phyloP scores from a whole-genome alignment of 2,113 vertebrate species.

The Sclerurus mexicanus region DNA sequence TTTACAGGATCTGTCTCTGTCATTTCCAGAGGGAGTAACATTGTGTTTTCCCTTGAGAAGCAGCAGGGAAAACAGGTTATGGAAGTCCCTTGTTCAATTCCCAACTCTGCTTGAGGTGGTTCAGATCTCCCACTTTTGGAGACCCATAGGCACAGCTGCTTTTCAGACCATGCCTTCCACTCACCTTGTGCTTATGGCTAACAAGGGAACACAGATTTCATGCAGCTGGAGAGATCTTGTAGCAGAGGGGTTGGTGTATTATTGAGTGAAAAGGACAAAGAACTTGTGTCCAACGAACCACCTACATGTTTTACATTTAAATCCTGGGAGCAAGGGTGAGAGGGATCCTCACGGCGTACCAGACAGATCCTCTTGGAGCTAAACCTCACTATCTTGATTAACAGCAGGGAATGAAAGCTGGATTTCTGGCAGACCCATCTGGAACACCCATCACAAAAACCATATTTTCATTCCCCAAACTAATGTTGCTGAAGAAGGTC shows the following conservation, averaged over 20 bases:
- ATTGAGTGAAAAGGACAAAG: background rate
- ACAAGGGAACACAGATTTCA: background rate
- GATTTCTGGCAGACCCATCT: background rate
- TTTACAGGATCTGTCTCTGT: background rate
- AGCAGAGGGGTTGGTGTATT: background rate
- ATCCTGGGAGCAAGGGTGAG: background rate
- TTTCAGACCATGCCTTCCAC: background rate
- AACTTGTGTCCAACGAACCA: background rate
- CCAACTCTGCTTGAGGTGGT: background rate
- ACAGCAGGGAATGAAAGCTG: background rate
- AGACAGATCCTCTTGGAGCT: background rate
- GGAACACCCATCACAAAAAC: background rate
- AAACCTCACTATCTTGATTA: background rate
- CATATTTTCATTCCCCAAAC: background rate
- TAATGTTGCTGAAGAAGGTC: background rate
- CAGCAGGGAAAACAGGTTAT: background rate
- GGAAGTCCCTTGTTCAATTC: background rate
- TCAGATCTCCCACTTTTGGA: background rate
- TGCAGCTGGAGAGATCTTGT: background rate
- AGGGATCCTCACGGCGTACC: background rate
- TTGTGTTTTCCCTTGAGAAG: background rate
- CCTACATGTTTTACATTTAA: background rate
- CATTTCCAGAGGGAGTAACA: background rate
- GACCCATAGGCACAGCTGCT: background rate
- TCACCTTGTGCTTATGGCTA: background rate